Conservation (phyloP, 2,797 vertebrate genomes). For the Hippoglossus hippoglossus region DNA sequence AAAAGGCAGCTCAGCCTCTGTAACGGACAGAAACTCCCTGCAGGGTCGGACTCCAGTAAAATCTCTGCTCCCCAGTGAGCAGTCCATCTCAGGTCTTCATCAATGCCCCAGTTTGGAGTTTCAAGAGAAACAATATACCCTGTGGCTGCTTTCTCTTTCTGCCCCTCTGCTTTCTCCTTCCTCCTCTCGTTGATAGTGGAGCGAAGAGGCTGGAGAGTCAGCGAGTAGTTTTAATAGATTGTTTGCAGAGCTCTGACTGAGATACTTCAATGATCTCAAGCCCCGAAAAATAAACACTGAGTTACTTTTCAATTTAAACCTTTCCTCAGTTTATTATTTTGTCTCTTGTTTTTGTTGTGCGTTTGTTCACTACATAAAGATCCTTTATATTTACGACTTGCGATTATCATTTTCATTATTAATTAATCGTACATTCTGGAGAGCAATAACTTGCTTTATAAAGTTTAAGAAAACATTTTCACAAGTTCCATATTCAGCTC, state of each 20-base stretch:
- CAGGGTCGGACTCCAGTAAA: constrained; percentile 76
- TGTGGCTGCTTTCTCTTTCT: constrained; percentile 42
- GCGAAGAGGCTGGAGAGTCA: constrained; percentile 21
- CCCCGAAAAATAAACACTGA: constrained; percentile 3
- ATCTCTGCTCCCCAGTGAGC: constrained; percentile 69
- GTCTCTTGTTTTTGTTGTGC: neutral
- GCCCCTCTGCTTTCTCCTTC: constrained; percentile 34
- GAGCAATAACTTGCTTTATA: neutral
- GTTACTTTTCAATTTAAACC: neutral
- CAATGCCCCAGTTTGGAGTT: constrained; percentile 61
- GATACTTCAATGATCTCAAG: constrained; percentile 3
- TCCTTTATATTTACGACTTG: neutral
- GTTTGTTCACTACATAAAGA: neutral
- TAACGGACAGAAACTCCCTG: constrained; percentile 70
- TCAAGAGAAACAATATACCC: constrained; percentile 65
- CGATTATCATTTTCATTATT: neutral
- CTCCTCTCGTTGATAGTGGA: constrained; percentile 41
- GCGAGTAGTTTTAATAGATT: constrained; percentile 52
- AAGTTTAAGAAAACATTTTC: no score
- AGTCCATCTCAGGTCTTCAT: constrained; percentile 69
- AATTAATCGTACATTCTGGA: neutral
- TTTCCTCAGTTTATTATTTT: neutral
- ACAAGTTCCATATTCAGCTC: neutral
- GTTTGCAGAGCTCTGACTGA: constrained; percentile 20
- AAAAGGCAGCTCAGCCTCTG: constrained; percentile 56